These are phyloP conservation scores for Brevimyrus niger DNA, from an alignment of 2,113 vertebrate genomes.

Conservation along the genomic window DNA sequence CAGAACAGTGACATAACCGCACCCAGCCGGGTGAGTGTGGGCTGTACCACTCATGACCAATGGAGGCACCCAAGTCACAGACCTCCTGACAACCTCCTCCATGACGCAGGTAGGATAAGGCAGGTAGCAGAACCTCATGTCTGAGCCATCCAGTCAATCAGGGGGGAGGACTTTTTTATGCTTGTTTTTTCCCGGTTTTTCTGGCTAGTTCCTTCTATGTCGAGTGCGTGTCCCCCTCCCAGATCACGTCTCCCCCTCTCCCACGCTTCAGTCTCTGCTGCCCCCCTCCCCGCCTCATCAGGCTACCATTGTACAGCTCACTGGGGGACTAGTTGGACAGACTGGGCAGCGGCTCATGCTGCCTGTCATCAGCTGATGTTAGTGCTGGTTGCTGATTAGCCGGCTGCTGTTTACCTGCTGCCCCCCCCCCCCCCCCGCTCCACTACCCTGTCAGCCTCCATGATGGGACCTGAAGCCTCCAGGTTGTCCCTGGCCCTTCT, in stretches of 20 bases:
- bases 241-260: neutral
- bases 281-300: constrained; percentile 11
- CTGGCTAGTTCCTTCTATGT: neutral
- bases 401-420: neutral
- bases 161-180: neutral
- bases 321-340: neutral
- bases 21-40: neutral
- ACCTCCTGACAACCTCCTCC: neutral
- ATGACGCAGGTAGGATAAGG: neutral
- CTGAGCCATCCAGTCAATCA: neutral
- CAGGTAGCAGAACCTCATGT: neutral
- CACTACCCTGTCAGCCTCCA: neutral
- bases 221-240: neutral
- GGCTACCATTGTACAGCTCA: neutral
- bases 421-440: neutral
- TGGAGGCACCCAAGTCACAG: neutral
- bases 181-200: neutral
- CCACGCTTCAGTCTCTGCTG: neutral
- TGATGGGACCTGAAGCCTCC: neutral
- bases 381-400: neutral
- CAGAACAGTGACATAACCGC: neutral
- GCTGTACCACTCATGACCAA: neutral
- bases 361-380: constrained; percentile 8
- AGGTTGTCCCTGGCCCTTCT: neutral
- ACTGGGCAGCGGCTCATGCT: neutral